Percentiles rank a stretch among this genome's conserved stretches.
These are phyloP conservation scores for Heliconius hewitsoni DNA, from an alignment of 1,140 invertebrate genomes.

Conservation along the genomic window DNA sequence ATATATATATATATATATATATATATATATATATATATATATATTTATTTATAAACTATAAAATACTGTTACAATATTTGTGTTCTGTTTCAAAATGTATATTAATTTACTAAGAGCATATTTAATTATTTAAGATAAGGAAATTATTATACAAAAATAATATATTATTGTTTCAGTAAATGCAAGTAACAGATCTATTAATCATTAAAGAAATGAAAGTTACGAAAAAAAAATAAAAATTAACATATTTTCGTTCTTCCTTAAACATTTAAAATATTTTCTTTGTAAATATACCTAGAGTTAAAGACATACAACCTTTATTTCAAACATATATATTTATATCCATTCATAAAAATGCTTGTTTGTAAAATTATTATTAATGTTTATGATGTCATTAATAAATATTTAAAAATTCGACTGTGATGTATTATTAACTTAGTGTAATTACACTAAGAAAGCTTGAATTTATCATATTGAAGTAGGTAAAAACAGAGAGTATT, in stretches of 20 bases:
- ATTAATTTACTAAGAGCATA: not conserved
- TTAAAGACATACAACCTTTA: not conserved
- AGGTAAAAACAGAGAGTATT: too few relatives aligned
- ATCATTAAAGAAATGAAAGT: too few relatives aligned
- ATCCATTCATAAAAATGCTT: not conserved
- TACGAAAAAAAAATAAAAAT: too few relatives aligned
- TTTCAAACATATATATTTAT: not conserved
- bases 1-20: too few relatives aligned
- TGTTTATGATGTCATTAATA: not conserved
- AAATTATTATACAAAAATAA: not conserved
- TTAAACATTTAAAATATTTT: too few relatives aligned
- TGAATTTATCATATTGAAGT: too few relatives aligned
- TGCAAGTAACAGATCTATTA: not conserved
- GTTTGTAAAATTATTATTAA: not conserved
- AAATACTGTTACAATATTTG: not conserved
- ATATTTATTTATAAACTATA: not conserved
- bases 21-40: too few relatives aligned
- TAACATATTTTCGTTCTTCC: too few relatives aligned
- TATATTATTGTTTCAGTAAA: not conserved
- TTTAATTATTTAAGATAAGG: not conserved
- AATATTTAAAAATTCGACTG: not conserved
- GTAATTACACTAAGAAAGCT: not conserved
- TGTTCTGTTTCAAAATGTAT: not conserved
- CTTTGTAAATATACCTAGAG: too few relatives aligned
- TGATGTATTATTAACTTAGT: not conserved